Evolutionary conservation across 2,888 invertebrate genomes (phyloP).

Genomic region (Eupithecia dodoneata): DNA sequence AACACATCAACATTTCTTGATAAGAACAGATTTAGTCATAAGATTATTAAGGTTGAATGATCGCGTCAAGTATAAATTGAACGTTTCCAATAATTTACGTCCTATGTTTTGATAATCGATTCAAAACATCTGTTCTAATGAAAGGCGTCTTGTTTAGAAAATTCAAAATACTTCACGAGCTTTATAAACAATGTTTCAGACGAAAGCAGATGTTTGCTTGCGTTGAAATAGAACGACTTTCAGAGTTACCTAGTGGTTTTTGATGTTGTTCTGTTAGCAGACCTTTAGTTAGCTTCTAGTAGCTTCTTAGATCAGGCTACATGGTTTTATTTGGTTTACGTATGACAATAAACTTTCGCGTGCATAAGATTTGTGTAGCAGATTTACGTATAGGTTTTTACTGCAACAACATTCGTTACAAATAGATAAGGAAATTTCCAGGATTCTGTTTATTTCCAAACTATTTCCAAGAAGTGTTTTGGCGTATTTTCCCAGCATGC

Average conservation of each 20-base stretch:
- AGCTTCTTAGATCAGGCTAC: background rate
- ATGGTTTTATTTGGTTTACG: background rate
- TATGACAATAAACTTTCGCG: background rate
- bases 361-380: background rate
- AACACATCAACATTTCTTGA: too few relatives aligned
- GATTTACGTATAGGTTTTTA: background rate
- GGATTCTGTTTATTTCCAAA: background rate
- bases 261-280: background rate
- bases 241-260: conserved; percentile 37
- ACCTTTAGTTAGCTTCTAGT: background rate
- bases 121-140: conserved; percentile 70
- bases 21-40: too few relatives aligned
- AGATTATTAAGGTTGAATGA: background rate
- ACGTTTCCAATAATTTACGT: conserved; percentile 42
- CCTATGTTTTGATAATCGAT: conserved; percentile 50
- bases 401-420: background rate
- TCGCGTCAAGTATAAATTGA: conserved; percentile 14
- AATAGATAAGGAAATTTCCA: background rate
- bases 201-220: conserved; percentile 71
- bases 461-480: background rate
- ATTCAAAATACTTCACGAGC: conserved; percentile 54
- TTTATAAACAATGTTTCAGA: conserved; percentile 70
- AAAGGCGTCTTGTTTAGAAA: conserved; percentile 65
- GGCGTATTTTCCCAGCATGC: background rate
- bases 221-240: conserved; percentile 55